These are phyloP conservation scores for Morpho deidamia DNA, from an alignment of 2,888 invertebrate genomes.

Conservation along the genomic window DNA sequence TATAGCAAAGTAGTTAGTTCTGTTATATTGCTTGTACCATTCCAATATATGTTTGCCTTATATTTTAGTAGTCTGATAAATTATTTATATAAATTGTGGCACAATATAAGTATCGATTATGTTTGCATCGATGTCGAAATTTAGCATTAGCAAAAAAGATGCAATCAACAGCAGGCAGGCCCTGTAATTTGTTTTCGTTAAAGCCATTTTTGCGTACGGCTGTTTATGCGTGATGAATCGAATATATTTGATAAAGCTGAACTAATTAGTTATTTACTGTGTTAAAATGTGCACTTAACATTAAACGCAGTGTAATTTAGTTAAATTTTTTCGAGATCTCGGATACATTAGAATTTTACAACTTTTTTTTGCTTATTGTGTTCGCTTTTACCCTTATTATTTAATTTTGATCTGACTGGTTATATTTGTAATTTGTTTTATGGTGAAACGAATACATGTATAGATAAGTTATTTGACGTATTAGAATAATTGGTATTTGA, in stretches of 20 bases:
- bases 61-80: too few species aligned
- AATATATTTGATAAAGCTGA: not conserved
- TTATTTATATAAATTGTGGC: too few species aligned
- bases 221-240: not conserved
- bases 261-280: not conserved
- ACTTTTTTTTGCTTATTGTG: conserved; percentile 35
- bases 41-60: too few species aligned
- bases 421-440: conserved; percentile 7
- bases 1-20: too few species aligned
- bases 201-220: too few species aligned
- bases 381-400: conserved; percentile 38
- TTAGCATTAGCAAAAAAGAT: too few species aligned
- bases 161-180: too few species aligned
- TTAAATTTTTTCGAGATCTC: conserved; percentile 59
- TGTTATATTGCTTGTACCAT: too few species aligned
- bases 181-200: too few species aligned
- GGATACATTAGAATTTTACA: conserved; percentile 32
- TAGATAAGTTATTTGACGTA: not conserved
- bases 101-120: too few species aligned
- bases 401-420: conserved; percentile 29
- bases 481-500: not conserved
- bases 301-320: conserved; percentile 31
- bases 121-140: too few species aligned
- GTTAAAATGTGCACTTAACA: conserved; percentile 7
- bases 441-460: not conserved